Evolutionary conservation across 1,140 invertebrate species (phyloP).

Genomic region (Araneus ventricosus): DNA sequence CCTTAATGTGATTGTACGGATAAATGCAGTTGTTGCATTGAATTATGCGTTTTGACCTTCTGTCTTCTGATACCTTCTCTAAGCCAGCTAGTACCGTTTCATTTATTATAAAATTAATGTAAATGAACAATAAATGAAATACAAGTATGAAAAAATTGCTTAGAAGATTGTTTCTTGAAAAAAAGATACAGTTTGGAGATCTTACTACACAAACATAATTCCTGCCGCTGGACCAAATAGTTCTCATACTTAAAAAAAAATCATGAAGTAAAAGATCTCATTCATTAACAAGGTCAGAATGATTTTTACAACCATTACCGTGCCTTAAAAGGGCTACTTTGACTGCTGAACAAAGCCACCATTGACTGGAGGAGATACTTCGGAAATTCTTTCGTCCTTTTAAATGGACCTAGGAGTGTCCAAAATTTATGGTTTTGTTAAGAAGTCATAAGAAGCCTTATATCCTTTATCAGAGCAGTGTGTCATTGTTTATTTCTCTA

Average conservation of each 20-base stretch:
- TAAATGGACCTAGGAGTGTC: neutral
- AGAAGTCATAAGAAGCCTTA: neutral
- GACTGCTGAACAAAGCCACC: neutral
- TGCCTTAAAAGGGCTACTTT: neutral
- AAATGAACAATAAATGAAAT: too few relatives aligned
- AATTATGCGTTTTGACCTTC: too few relatives aligned
- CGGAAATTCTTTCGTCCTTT: neutral
- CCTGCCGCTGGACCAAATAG: neutral
- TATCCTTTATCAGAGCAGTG: neutral
- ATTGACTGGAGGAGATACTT: neutral
- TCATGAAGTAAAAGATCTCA: neutral
- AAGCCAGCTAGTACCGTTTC: too few relatives aligned
- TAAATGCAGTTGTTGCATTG: too few relatives aligned
- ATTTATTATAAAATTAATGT: too few relatives aligned
- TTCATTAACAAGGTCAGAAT: neutral
- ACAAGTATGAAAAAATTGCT: too few relatives aligned
- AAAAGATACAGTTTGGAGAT: too few relatives aligned
- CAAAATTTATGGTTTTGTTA: slow-evolving; percentile 7
- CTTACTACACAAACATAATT: too few relatives aligned
- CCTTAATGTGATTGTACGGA: too few relatives aligned
- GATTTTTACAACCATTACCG: neutral
- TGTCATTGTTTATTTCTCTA: neutral
- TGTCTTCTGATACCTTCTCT: too few relatives aligned
- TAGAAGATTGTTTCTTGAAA: too few relatives aligned
- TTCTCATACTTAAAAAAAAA: neutral